phyloP scores from a whole-genome alignment of 2,797 vertebrate species.

The Enteromius afrohamiltoni region DNA sequence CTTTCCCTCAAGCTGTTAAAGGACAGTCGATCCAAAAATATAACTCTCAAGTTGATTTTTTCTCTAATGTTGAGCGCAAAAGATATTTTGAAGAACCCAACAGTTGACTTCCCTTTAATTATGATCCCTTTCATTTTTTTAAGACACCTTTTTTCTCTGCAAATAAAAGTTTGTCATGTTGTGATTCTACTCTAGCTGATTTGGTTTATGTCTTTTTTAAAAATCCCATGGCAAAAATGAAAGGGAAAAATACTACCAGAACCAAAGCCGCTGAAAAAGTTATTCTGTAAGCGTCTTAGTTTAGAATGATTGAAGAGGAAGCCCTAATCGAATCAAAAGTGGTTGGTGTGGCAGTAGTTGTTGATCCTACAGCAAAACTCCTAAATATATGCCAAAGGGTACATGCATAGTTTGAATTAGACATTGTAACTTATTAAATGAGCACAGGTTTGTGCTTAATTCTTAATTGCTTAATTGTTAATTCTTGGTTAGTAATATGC shows the following conservation, averaged over 20 bases:
- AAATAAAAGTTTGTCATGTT: not conserved
- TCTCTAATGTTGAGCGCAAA: not conserved
- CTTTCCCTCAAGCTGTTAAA: not conserved
- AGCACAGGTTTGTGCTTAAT: no score
- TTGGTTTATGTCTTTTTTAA: not conserved
- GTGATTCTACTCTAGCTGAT: not conserved
- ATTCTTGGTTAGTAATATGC: no score
- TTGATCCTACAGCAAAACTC: not conserved
- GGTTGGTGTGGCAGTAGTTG: not conserved
- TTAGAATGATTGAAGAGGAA: not conserved
- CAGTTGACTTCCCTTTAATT: not conserved
- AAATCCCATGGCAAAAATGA: not conserved
- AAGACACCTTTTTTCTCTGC: not conserved
- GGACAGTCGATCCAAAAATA: not conserved
- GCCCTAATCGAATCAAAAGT: not conserved
- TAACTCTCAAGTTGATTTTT: not conserved
- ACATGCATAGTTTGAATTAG: not conserved
- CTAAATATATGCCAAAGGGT: not conserved
- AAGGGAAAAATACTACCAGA: not conserved
- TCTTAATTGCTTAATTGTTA: no score
- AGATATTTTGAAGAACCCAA: not conserved
- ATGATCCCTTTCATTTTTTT: not conserved
- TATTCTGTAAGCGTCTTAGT: not conserved
- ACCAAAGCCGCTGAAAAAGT: not conserved
- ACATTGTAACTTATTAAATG: not conserved